phyloP scores from a whole-genome alignment of 2,888 invertebrate genomes.

The Macrosoma leucophasiata region DNA sequence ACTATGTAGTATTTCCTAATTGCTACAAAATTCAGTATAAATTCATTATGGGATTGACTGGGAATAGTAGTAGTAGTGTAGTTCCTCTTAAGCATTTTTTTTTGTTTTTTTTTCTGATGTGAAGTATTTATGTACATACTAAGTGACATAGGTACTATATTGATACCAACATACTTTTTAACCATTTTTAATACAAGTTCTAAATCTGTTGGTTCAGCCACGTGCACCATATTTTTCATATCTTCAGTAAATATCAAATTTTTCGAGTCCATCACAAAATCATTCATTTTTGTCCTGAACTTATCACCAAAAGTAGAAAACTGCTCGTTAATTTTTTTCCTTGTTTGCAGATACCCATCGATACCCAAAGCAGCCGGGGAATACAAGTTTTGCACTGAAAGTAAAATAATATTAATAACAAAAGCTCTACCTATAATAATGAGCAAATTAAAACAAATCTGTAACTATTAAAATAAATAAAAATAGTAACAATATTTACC shows the following conservation, averaged over 20 bases:
- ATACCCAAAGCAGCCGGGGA: constrained; percentile 77
- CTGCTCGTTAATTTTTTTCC: constrained; percentile 74
- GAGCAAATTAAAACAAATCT: not conserved
- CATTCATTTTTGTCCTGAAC: constrained; percentile 82
- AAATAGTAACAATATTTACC: no score
- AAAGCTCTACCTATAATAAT: not conserved
- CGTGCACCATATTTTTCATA: constrained; percentile 86
- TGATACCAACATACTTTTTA: constrained; percentile 71
- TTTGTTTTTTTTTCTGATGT: no score
- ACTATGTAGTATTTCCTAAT: no score
- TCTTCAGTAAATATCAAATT: constrained; percentile 90
- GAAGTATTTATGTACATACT: no score
- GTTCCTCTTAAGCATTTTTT: no score
- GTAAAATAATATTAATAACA: constrained; percentile 6
- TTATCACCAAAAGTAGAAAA: constrained; percentile 78
- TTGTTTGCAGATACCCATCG: constrained; percentile 71
- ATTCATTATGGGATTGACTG: no score
- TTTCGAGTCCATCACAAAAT: constrained; percentile 72
- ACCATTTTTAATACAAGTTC: constrained; percentile 81
- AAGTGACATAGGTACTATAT: no score
- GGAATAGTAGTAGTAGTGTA: no score
- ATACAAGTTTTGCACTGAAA: constrained; percentile 67
- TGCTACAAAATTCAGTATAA: no score
- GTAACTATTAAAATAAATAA: not conserved
- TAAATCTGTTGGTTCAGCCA: constrained; percentile 79